These are phyloP conservation scores for Holacanthus passer DNA, from an alignment of 2,113 vertebrate genomes.

Conservation along the genomic window DNA sequence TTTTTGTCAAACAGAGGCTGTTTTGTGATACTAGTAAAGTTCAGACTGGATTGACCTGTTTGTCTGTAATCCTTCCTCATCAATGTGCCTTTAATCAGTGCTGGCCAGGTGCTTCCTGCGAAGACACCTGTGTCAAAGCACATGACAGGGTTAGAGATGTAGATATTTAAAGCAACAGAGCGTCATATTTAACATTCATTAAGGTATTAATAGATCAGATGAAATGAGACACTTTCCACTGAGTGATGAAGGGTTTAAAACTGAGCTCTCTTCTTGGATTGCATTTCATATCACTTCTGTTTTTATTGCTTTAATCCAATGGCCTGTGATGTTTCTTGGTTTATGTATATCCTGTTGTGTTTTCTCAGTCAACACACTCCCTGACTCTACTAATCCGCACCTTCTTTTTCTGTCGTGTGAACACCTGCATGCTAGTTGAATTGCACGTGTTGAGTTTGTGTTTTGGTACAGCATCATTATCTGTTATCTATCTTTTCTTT, in stretches of 20 bases:
- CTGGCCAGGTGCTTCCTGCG: conserved; percentile 48
- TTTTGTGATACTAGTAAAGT: conserved; percentile 38
- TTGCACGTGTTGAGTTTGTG: conserved; percentile 7
- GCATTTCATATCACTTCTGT: conserved; percentile 42
- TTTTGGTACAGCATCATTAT: conserved; percentile 39
- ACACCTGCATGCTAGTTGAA: conserved; percentile 14
- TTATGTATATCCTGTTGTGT: conserved; percentile 34
- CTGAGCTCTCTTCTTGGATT: conserved; percentile 41
- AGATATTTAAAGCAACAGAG: conserved; percentile 45
- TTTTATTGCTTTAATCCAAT: conserved; percentile 40
- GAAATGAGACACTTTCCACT: conserved; percentile 34
- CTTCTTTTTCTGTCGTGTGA: conserved; percentile 23
- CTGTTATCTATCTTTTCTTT: conserved; percentile 22
- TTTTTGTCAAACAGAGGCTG: conserved; percentile 30
- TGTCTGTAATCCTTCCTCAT: conserved; percentile 58
- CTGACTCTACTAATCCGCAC: conserved; percentile 23
- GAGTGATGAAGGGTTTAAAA: conserved; percentile 48
- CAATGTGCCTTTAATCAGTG: conserved; percentile 43
- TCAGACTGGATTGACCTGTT: conserved; percentile 65
- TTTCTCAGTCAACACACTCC: conserved; percentile 35
- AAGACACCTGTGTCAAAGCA: conserved; percentile 37
- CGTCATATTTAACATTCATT: conserved; percentile 51
- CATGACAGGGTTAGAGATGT: background rate
- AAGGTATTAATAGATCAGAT: conserved; percentile 48
- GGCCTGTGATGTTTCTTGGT: background rate